These are phyloP conservation scores for Zeugodacus cucurbitae DNA, from an alignment of 1,140 invertebrate species.

Conservation along the genomic window DNA sequence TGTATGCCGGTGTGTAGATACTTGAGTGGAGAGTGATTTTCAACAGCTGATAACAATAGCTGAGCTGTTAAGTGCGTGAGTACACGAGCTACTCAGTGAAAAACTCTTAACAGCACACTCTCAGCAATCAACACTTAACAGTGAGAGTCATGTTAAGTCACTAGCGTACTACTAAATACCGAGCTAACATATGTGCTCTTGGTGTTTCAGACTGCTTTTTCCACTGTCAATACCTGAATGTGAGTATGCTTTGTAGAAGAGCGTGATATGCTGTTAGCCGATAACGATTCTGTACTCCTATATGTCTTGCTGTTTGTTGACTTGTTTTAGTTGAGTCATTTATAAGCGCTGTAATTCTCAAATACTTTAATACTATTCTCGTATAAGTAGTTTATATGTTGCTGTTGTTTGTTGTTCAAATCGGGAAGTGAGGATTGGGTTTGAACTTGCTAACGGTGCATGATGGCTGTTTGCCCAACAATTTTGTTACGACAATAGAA, in stretches of 20 bases:
- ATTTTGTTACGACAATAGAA: constrained; percentile 40
- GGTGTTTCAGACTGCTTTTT: background rate
- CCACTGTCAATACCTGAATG: too few species aligned
- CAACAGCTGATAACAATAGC: background rate
- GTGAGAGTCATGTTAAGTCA: background rate
- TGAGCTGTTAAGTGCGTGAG: background rate
- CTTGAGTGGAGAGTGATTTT: background rate
- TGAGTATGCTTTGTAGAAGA: too few species aligned
- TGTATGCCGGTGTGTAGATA: too few species aligned
- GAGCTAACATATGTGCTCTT: background rate
- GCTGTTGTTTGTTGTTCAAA: background rate
- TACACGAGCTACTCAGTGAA: background rate
- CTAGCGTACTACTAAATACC: background rate
- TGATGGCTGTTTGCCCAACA: constrained; percentile 40
- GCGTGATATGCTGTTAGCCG: background rate
- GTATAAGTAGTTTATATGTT: background rate
- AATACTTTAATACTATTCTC: background rate
- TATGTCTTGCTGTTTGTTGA: background rate
- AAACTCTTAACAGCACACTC: background rate
- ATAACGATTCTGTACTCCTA: background rate
- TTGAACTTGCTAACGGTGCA: constrained; percentile 1
- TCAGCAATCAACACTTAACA: background rate
- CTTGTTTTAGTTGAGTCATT: background rate
- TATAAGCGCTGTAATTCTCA: constrained; percentile 19
- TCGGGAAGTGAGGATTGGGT: constrained; percentile 42